phyloP scores from a whole-genome alignment of 2,888 invertebrate species.

The Ganaspis brasiliensis region DNA sequence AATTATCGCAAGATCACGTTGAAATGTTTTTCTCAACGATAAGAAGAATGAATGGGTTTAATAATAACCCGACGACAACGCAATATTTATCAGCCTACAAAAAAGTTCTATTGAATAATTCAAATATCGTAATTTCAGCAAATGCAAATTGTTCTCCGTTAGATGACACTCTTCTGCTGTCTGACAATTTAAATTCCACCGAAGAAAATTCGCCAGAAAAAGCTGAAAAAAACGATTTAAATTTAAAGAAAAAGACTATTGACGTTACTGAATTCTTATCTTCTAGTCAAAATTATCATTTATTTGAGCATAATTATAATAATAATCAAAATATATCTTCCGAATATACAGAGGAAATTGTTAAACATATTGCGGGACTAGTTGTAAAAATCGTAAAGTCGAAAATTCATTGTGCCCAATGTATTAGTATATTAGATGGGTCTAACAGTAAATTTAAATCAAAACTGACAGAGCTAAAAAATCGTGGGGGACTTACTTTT shows the following conservation, averaged over 20 bases:
- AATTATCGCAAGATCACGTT: constrained; percentile 53
- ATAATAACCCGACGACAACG: constrained; percentile 34
- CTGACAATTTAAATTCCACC: too few relatives aligned
- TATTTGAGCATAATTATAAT: neutral
- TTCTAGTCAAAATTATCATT: neutral
- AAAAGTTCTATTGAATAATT: constrained; percentile 48
- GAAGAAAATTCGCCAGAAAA: too few relatives aligned
- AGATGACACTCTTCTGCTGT: constrained; percentile 30
- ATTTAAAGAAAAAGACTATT: too few relatives aligned
- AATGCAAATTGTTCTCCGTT: constrained; percentile 47
- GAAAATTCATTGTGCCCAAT: constrained; percentile 48
- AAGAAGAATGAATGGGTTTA: constrained; percentile 44
- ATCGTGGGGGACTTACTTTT: constrained; percentile 49
- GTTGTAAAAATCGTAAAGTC: neutral
- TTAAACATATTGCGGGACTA: neutral
- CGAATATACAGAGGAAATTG: neutral
- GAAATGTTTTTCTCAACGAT: constrained; percentile 54
- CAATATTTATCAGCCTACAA: constrained; percentile 56
- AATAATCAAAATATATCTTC: neutral
- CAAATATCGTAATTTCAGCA: constrained; percentile 41
- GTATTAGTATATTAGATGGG: constrained; percentile 31
- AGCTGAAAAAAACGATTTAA: too few relatives aligned
- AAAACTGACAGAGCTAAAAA: constrained; percentile 48
- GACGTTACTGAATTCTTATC: constrained; percentile 22
- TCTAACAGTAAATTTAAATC: constrained; percentile 34